Conservation (phyloP, 2,113 vertebrate species). For the Semicossyphus pulcher region DNA sequence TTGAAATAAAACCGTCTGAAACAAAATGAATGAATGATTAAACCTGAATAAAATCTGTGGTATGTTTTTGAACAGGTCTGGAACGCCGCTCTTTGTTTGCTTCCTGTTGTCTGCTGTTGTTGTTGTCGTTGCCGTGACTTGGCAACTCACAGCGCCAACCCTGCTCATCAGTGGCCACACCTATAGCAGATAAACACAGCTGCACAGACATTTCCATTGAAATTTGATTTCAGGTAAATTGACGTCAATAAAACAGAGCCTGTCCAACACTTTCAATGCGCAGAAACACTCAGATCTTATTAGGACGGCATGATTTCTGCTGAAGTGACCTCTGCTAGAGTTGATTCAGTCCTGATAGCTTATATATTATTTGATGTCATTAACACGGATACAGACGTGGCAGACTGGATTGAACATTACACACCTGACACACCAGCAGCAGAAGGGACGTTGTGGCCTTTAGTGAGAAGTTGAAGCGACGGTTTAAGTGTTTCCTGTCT, state of each 20-base stretch:
- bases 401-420: no score
- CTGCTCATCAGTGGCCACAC: slow-evolving; percentile 31
- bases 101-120: not conserved
- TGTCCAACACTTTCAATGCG: no score
- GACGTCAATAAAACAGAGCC: no score
- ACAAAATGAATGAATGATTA: no score
- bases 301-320: no score
- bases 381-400: not conserved
- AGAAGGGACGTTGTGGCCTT: not conserved
- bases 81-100: not conserved
- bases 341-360: no score
- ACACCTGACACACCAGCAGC: not conserved
- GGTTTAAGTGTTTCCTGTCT: not conserved
- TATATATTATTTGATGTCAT: no score
- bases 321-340: no score
- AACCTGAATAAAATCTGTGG: not conserved
- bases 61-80: slow-evolving; percentile 7
- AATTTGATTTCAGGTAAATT: slow-evolving; percentile 2
- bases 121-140: slow-evolving; percentile 22
- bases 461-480: not conserved
- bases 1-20: not conserved
- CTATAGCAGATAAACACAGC: slow-evolving; percentile 19
- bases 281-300: no score
- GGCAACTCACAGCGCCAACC: not conserved
- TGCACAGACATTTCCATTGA: not conserved